phyloP scores from a whole-genome alignment of 2,113 vertebrate species.

The Varanus salvator region DNA sequence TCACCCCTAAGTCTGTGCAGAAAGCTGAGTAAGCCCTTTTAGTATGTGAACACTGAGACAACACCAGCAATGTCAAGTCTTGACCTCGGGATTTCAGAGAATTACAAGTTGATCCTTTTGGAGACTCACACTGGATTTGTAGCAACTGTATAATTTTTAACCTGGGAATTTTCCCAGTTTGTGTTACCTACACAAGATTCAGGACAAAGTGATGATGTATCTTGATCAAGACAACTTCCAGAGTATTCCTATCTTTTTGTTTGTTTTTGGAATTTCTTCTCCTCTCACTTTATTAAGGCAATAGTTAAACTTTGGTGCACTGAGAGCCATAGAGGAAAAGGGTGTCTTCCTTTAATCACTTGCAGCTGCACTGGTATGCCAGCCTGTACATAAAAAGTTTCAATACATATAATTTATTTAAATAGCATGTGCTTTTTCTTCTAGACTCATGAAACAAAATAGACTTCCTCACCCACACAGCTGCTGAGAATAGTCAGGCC shows the following conservation, averaged over 20 bases:
- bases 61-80: background rate
- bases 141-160: background rate
- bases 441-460: no score
- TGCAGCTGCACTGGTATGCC: background rate
- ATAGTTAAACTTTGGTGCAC: background rate
- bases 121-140: conserved; percentile 18
- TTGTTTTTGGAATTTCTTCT: background rate
- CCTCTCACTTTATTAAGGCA: no score
- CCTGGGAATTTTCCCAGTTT: background rate
- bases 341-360: background rate
- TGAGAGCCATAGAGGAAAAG: background rate
- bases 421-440: background rate
- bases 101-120: conserved; percentile 23
- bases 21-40: background rate
- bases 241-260: background rate
- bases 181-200: background rate
- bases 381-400: background rate
- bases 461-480: no score
- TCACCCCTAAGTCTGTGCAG: background rate
- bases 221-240: background rate
- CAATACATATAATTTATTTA: background rate
- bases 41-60: background rate
- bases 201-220: background rate
- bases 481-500: no score
- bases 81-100: conserved; percentile 16